Evolutionary conservation across 2,888 invertebrate genomes (phyloP).

Genomic region (Omphaloscelis lunosa): DNA sequence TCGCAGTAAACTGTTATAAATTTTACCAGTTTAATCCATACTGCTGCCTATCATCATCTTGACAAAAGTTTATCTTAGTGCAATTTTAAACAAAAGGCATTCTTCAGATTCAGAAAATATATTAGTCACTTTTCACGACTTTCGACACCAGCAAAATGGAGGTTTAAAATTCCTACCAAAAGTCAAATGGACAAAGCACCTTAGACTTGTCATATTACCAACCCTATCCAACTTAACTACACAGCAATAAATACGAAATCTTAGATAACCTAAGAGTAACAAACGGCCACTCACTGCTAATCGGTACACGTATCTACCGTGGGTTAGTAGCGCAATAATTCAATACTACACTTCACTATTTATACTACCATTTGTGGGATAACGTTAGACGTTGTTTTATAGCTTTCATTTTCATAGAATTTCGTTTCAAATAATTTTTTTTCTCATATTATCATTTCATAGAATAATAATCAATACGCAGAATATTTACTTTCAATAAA

Average conservation of each 20-base stretch:
- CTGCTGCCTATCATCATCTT: no score
- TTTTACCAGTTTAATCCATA: neutral
- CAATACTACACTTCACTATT: constrained; percentile 35
- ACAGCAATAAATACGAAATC: constrained; percentile 15
- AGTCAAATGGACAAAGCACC: neutral
- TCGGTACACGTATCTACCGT: constrained; percentile 32
- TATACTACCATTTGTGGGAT: constrained; percentile 32
- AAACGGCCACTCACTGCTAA: constrained; percentile 46
- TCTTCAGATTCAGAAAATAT: neutral
- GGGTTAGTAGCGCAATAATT: constrained; percentile 48
- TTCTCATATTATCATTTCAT: no score
- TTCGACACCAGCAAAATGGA: neutral
- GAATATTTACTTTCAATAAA: no score
- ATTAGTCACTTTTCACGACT: neutral
- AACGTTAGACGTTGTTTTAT: no score
- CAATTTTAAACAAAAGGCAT: neutral
- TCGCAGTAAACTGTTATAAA: neutral
- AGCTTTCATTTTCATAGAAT: no score
- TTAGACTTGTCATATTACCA: neutral
- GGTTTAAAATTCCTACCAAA: neutral
- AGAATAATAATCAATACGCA: no score
- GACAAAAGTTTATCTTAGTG: neutral
- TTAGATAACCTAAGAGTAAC: constrained; percentile 8
- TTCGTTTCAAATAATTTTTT: no score
- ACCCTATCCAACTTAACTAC: neutral